Base-by-base conservation (phyloP, 2,888 invertebrate species). In the Oscheius onirici region DNA sequence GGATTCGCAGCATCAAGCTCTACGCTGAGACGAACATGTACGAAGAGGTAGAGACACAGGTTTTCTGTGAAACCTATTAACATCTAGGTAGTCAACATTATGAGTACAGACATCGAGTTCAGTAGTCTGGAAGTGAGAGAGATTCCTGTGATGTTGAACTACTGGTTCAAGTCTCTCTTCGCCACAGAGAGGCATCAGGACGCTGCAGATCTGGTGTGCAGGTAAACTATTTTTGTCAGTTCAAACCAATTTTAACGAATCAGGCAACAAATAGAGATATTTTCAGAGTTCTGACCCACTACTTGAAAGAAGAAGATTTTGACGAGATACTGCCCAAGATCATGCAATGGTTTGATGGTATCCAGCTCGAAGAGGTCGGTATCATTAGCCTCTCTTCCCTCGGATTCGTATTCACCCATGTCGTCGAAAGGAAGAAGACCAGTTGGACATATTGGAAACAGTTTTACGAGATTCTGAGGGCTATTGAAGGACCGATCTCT, bases 71-170 rank as follows among this genome's bases (percentile, higher is more conserved):
- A 17, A 28, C n/a, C n/a, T n/a, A 6, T 17, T 26, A 26, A 20
- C 28, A 20, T 61, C 63, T 24, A 63, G 70, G 63, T 70, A 10
- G 58, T 78, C 1, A 52, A 67, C 24, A 73, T 78, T 6, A 69
- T 76, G 15, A 34, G 61, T 8, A 66, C 66, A 6, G 76, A 76
- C 28, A 74, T 78, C 1, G 78, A 78, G 5, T 76, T 76, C 43
- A 40, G 54, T 1, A 8, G 49, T 1, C 55, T 74, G 28, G 60
- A 58, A n/a, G 60, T 43, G 5, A 67, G 72, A 2, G 78, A 78
- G 43, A 61, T 73, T 0, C 57, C 65, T 13, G 60, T 73, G 22
- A 58, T 78, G 44, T 28, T 74, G 17, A 46, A 41, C 13, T 74
- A 61, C 54, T 78, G 78, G 78, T n/a, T 74, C 11, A 43, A 73